Percentiles rank a stretch among this genome's conserved stretches.
phyloP scores from a whole-genome alignment of 2,797 vertebrate species.

The Tadarida brasiliensis region DNA sequence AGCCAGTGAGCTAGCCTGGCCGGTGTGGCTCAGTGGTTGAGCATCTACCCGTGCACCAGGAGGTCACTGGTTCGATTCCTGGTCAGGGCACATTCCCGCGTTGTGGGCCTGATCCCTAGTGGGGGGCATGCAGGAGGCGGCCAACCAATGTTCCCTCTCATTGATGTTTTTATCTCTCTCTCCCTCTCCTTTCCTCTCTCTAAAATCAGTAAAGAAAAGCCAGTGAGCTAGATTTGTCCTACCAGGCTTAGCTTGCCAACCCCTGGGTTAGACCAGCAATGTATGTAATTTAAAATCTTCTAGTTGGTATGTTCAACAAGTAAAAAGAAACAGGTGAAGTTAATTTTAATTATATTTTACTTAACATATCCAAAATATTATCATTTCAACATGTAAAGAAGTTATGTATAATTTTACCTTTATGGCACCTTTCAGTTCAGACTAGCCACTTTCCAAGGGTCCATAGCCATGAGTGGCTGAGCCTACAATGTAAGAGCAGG shows the following conservation, averaged over 20 bases:
- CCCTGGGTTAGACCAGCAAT: neutral
- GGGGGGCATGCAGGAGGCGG: too few relatives aligned
- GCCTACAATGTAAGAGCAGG: neutral
- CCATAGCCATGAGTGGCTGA: neutral
- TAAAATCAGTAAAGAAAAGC: neutral
- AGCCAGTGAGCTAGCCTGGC: too few relatives aligned
- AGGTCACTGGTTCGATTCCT: too few relatives aligned
- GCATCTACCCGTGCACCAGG: too few relatives aligned
- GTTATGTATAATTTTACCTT: neutral
- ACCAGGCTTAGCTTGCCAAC: neutral
- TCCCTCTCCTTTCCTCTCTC: too few relatives aligned
- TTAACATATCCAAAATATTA: conserved; percentile 13
- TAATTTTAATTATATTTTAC: conserved; percentile 34
- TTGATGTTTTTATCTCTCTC: too few relatives aligned
- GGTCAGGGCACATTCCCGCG: too few relatives aligned
- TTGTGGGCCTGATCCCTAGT: too few relatives aligned
- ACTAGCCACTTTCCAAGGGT: neutral
- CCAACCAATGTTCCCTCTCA: too few relatives aligned
- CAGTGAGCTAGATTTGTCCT: neutral
- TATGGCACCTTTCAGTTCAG: neutral
- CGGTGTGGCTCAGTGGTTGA: too few relatives aligned
- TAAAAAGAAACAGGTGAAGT: neutral
- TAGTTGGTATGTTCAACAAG: conserved; percentile 23
- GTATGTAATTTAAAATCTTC: neutral
- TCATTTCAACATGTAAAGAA: neutral